These are phyloP conservation scores for Danio tinwini DNA, from an alignment of 2,797 vertebrate genomes.

Conservation along the genomic window DNA sequence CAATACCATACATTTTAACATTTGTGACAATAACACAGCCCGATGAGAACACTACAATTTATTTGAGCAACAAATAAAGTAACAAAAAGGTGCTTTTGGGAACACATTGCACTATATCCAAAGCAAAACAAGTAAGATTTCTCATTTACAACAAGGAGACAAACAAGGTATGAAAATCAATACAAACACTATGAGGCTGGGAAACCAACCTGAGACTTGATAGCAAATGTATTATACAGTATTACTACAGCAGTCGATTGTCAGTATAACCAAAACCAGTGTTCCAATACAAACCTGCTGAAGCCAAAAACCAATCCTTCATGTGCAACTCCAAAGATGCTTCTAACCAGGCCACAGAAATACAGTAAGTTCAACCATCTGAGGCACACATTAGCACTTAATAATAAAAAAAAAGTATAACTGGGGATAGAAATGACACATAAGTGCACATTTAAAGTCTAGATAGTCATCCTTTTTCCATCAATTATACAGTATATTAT, in stretches of 20 bases:
- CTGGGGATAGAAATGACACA: neutral
- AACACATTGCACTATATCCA: conserved; percentile 20
- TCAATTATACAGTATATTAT: conserved; percentile 18
- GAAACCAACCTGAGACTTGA: conserved; percentile 4
- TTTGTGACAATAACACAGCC: neutral
- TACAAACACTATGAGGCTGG: conserved; percentile 1
- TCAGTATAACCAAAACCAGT: conserved; percentile 7
- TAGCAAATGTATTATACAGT: neutral
- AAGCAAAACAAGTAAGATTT: conserved; percentile 14
- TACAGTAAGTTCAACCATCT: neutral
- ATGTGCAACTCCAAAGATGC: conserved; percentile 2
- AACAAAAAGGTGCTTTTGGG: conserved; percentile 13
- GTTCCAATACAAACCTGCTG: conserved; percentile 4
- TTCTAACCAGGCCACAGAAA: conserved; percentile 15
- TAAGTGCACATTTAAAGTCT: conserved; percentile 29
- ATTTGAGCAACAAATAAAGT: conserved; percentile 36
- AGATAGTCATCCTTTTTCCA: conserved; percentile 3
- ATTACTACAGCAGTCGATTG: conserved; percentile 16
- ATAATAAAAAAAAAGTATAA: neutral
- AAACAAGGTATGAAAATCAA: neutral
- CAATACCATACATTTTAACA: neutral
- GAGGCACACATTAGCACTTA: conserved; percentile 20
- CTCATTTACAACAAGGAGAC: neutral
- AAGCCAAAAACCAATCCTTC: neutral
- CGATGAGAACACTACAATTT: conserved; percentile 31